Conservation (phyloP, 2,797 vertebrate genomes). For the Sarcophilus harrisii region DNA sequence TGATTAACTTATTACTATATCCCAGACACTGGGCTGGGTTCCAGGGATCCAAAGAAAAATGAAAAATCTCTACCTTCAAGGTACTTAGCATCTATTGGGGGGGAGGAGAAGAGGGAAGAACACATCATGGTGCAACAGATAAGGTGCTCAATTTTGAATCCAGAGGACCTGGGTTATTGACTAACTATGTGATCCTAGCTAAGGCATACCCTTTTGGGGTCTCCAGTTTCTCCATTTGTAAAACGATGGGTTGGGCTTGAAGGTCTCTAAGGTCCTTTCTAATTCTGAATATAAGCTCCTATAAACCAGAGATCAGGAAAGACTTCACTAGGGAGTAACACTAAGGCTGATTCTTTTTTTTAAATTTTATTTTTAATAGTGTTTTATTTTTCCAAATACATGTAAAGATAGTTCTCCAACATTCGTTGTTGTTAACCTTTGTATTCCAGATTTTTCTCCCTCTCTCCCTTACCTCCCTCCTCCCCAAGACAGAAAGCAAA, state of each 20-base stretch:
- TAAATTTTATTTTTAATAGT: no score
- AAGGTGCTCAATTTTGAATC: background rate
- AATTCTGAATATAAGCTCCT: background rate
- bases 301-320: background rate
- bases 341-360: background rate
- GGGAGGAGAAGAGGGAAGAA: background rate
- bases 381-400: no score
- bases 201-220: background rate
- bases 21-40: background rate
- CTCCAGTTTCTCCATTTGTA: background rate
- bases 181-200: background rate
- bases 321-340: background rate
- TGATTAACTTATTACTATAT: background rate
- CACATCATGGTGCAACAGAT: background rate
- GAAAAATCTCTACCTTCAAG: background rate
- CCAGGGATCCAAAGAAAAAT: background rate
- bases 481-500: no score
- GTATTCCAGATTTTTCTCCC: no score
- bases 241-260: background rate
- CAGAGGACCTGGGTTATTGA: background rate
- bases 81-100: background rate
- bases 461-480: no score
- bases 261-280: background rate
- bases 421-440: no score
- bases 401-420: no score